Base-by-base conservation (phyloP, 2,113 vertebrate genomes). In the Ancistrus triradiatus region DNA sequence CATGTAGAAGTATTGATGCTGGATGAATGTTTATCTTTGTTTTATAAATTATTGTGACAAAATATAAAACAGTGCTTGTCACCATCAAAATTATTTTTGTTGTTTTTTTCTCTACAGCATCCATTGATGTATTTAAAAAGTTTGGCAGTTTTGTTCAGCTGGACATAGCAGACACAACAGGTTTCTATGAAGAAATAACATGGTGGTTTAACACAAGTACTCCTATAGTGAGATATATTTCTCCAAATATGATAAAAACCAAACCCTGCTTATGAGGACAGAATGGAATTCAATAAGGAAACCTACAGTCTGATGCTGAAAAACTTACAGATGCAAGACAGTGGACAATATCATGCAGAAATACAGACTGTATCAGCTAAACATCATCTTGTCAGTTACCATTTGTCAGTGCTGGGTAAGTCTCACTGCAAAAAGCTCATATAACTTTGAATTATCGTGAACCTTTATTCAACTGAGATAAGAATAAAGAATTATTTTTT, bases 331-430 rank as follows among this genome's bases (percentile, higher is more conserved):
- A 66, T 60, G 60, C 27, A 2, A 3, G 53, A 75, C 15, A 64
- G 27, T 38, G 73, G 73, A 31, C 2, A 25, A 7, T 75, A 75
- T 40, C n/a, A 1, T 9, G 68, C 68, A 28, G 7, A 1, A 18
- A 3, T 7, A 63, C 31, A 31, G 9, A 1, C 18, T 74, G 10
- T 11, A 15, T 27, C n/a, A n/a, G n/a, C n/a, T n/a, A n/a, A n/a
- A n/a, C n/a, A n/a, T n/a, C n/a, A n/a, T n/a, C n/a, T n/a, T n/a
- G n/a, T n/a, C n/a, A n/a, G n/a, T n/a, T n/a, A n/a, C n/a, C n/a
- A n/a, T n/a, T n/a, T n/a, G n/a, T n/a, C n/a, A n/a, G 68, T 74
- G 6, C 47, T 67, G 7, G 73, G 73, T 74, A 19, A 69, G 59
- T 65, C 18, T 44, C 27, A 27, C 4, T 19, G 21, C 3, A 2